Evolutionary conservation across 2,797 vertebrate species (phyloP), one percentile per base, ranked within the genome.

Genomic region (Anabacerthia variegaticeps): DNA sequence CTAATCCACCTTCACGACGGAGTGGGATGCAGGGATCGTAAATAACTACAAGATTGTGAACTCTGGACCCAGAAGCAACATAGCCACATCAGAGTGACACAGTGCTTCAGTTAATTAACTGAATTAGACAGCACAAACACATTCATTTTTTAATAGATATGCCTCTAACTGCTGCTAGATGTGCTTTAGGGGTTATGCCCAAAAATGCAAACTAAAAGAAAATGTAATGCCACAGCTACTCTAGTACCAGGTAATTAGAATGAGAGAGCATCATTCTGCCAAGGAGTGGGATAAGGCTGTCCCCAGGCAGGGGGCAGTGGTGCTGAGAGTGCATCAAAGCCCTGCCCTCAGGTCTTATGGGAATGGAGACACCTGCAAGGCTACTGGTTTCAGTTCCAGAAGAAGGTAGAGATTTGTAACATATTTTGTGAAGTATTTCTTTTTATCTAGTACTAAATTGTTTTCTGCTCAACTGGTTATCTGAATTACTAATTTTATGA

Each of bases 31-130:
- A 52, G 23, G 34, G 32, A 63, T 66, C 39, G 48, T 63, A 88
- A 81, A 78, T 62, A 79, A 79, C 39, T 52, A 32, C 51, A 84
- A 69, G n/a, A 27, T 27, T 92, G 41, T 88, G 83, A 94, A 79
- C 69, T 75, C 82, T 89, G 65, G 41, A 80, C 26, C 49, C 66
- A 87, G 55, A 76, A 93, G 52, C 18, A 66, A 44, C 41, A 55
- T 6, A 81, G 16, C 19, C 41, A 56, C 43, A 65, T 62, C 67
- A 63, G 26, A 34, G 30, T 82, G 85, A 84, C 24, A 51, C 21
- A 69, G 66, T 43, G 23, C 43, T 94, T 62, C 90, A 84, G 39
- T 67, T 89, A 92, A 95, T 93, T 92, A 90, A 66, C 66, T 69
- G 62, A 81, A 28, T 94, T 73, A 90, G 36, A 76, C 76, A 71